These are phyloP conservation scores for Dicycla oo DNA, from an alignment of 2,888 invertebrate genomes.

Conservation along the genomic window DNA sequence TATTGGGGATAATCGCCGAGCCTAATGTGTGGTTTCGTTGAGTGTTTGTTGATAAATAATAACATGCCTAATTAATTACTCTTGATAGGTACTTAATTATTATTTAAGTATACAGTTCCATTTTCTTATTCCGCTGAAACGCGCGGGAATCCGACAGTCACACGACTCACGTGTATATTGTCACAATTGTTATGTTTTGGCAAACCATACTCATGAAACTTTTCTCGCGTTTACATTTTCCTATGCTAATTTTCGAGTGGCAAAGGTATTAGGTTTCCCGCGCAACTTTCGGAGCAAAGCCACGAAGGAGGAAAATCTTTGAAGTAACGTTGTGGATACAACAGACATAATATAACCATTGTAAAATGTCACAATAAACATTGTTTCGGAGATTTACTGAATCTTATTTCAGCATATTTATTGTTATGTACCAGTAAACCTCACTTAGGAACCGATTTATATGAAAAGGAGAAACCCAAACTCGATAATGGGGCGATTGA, in stretches of 20 bases:
- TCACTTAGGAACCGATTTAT: slow-evolving; percentile 43
- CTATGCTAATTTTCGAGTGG: slow-evolving; percentile 45
- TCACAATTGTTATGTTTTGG: slow-evolving; percentile 15
- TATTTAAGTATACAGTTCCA: slow-evolving; percentile 13
- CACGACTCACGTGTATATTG: background rate
- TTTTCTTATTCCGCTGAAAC: background rate
- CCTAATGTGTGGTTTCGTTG: slow-evolving; percentile 41
- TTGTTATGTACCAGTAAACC: slow-evolving; percentile 37
- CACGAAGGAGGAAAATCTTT: slow-evolving; percentile 29
- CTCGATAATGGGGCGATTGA: slow-evolving; percentile 25
- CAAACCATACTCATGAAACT: slow-evolving; percentile 17
- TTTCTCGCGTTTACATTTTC: slow-evolving; percentile 32
- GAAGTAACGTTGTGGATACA: slow-evolving; percentile 17
- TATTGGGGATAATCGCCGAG: slow-evolving; percentile 44
- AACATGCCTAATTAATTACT: slow-evolving; percentile 24
- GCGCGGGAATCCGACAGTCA: slow-evolving; percentile 1
- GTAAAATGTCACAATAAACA: slow-evolving; percentile 35
- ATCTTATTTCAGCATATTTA: slow-evolving; percentile 38
- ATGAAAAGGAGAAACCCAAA: too few relatives aligned
- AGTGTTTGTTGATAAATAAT: slow-evolving; percentile 50
- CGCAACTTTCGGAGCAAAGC: slow-evolving; percentile 23
- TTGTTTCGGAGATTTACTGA: slow-evolving; percentile 23
- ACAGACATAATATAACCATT: slow-evolving; percentile 13
- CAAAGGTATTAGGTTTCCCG: slow-evolving; percentile 36
- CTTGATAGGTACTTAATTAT: too few relatives aligned